Evolutionary conservation across 2,113 vertebrate species (phyloP), one percentile per base, ranked within the genome.

Genomic region (Castor canadensis): DNA sequence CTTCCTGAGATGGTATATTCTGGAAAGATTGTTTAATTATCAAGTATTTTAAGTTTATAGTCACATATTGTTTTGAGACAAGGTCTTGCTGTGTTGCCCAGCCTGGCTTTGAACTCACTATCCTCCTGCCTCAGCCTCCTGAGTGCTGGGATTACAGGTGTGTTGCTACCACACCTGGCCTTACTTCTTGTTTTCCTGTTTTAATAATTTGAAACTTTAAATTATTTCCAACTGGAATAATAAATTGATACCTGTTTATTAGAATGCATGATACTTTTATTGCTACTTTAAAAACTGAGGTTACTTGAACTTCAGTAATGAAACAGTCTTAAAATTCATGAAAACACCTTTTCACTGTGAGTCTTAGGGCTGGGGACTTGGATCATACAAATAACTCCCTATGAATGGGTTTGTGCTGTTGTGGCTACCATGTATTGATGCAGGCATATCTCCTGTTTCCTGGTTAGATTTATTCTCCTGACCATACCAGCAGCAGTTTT

Each of bases 401-500:
- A 96, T 97, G 96, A 96, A 96, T 95, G 89, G 95, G 96, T 43
- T 86, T 93, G 11, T 38, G 38, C 92, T 93, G 97, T 82, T 83
- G 11, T 54, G 87, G 1, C 93, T 95, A 49, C 72, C 86, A 72
- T 93, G 47, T 97, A 79, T 82, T 98, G 89, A 98, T 94, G 77
- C 30, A 19, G 90, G 13, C 5, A 7, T 64, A 9, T 75, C 77
- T 95, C 85, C 95, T 89, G 69, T 98, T 97, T 97, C 98, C 86
- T 98, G 97, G 26, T 82, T 98, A 99, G 99, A 99, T 99, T 99
- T 99, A 99, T 98, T 99, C 99, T 97, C 99, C 99, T 98, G 99
- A 99, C 98, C 99, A 99, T 97, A 99, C 99, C 96, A 99, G 99
- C 99, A 99, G 99, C 98, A 99, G 99, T 98, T 99, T 99, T 97